These are phyloP conservation scores for Crypturellus tataupa DNA, from an alignment of 2,797 vertebrate species.

Conservation along the genomic window DNA sequence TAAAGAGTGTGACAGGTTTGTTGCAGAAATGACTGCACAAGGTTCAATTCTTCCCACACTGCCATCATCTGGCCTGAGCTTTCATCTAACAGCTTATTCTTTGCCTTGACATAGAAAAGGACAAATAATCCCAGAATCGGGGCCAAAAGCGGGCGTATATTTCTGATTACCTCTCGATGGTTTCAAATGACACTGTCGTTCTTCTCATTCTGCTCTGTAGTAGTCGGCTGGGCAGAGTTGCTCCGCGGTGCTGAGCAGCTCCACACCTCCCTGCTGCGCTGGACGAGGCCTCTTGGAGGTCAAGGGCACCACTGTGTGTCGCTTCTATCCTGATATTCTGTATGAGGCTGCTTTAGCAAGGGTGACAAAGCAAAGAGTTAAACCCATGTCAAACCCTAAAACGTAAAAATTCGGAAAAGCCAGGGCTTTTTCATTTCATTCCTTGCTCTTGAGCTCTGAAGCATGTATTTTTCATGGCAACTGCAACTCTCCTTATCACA, in stretches of 20 bases:
- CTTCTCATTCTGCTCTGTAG: no score
- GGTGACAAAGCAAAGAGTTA: background rate
- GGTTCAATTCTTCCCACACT: background rate
- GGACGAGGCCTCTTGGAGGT: background rate
- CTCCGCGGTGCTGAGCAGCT: background rate
- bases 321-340: rapidly evolving
- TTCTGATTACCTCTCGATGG: background rate
- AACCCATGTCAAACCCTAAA: background rate
- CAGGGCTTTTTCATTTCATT: background rate
- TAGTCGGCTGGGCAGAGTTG: background rate
- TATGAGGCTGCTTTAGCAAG: background rate
- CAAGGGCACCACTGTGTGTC: background rate
- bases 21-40: background rate
- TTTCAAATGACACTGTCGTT: background rate
- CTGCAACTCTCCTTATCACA: background rate
- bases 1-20: background rate
- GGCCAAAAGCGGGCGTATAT: background rate
- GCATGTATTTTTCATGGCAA: background rate
- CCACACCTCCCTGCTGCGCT: background rate
- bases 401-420: background rate
- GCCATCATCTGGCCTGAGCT: background rate
- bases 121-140: background rate
- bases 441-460: background rate
- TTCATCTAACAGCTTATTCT: background rate
- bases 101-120: background rate